Base-by-base conservation (phyloP, 2,113 vertebrate genomes). In the Sarotherodon lohbergeri region DNA sequence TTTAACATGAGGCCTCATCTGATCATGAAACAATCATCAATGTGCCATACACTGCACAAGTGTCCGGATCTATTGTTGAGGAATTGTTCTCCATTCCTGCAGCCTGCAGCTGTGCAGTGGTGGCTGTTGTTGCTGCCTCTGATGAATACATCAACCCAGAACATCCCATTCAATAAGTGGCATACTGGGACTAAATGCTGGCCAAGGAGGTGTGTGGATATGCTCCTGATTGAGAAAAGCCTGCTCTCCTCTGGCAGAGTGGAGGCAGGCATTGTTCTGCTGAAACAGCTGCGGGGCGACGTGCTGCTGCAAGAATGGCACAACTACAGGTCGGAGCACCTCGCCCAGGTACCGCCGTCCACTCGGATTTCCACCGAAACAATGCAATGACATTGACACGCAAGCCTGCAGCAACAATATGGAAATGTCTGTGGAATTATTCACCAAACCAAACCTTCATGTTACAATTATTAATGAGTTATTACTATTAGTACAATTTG, bases 11-110 rank as follows among this genome's bases (percentile, higher is more conserved):
- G 34, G 61, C 34, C 61, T 34, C 29, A 0, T 34, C 59, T 4
- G 29, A 3, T 19, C 16, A 6, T 63, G 29, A 34, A 9, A 17
- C 59, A 63, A 4, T 19, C 29, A 11, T 6, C 2, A 0, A 4
- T 10, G 29, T 11, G 9, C 1, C 29, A 19, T 1, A 9, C 14
- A 1, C 57, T 19, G 29, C 57, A 61, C 57, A 19, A 61, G 16
- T 19, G 29, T 63, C 59, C 29, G 2, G 29, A 3, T 34, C 59
- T 34, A 63, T 0, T 34, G 29, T 19, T 34, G 59, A 19, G 59
- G 59, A 63, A 6, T 16, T 3, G 43, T 14, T 5, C 61, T 39
- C 63, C 11, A 41, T 13, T 68, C 1, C 11, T 39, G 19, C 11
- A 68, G 19, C 19, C 19, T 68, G 29, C 9, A 63, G 29, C 29